phyloP scores from a whole-genome alignment of 2,888 invertebrate species.

The Phoronis australis region DNA sequence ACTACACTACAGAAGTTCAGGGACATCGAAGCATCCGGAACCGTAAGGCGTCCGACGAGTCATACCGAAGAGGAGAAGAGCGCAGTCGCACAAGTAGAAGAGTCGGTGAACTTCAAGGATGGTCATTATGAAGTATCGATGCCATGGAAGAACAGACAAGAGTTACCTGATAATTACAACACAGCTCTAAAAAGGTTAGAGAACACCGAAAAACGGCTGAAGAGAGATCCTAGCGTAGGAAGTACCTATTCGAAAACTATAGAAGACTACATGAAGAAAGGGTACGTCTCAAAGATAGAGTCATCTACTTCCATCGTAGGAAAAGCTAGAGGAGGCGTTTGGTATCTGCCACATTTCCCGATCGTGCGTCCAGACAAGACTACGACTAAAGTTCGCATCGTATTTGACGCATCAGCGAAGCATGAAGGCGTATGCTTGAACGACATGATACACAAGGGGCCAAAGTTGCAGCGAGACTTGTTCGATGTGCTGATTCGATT shows the following conservation, averaged over 20 bases:
- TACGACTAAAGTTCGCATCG: slow-evolving; percentile 8
- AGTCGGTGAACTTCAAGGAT: neutral
- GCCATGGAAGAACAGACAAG: slow-evolving; percentile 4
- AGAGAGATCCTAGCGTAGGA: slow-evolving; percentile 6
- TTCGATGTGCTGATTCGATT: slow-evolving; percentile 6
- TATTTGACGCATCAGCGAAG: slow-evolving; percentile 9
- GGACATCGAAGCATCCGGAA: slow-evolving; percentile 1
- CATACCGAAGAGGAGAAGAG: neutral
- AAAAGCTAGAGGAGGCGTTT: neutral
- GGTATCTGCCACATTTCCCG: slow-evolving; percentile 8
- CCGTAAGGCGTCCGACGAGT: too few species aligned
- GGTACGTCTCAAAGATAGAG: slow-evolving; percentile 8
- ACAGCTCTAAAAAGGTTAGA: slow-evolving; percentile 11
- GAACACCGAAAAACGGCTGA: slow-evolving; percentile 10
- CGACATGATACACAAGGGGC: slow-evolving; percentile 5
- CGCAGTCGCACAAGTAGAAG: neutral
- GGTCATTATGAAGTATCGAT: slow-evolving; percentile 1
- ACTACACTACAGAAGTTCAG: slow-evolving; percentile 1
- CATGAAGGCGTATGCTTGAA: slow-evolving; percentile 6
- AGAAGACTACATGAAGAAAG: slow-evolving; percentile 8
- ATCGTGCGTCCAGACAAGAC: slow-evolving; percentile 6
- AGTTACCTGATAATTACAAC: slow-evolving; percentile 8
- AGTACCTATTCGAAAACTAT: slow-evolving; percentile 8
- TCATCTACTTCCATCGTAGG: neutral
- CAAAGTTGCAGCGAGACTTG: slow-evolving; percentile 7